Base-by-base conservation (phyloP, 2,888 invertebrate species). In the Laothoe populi region DNA sequence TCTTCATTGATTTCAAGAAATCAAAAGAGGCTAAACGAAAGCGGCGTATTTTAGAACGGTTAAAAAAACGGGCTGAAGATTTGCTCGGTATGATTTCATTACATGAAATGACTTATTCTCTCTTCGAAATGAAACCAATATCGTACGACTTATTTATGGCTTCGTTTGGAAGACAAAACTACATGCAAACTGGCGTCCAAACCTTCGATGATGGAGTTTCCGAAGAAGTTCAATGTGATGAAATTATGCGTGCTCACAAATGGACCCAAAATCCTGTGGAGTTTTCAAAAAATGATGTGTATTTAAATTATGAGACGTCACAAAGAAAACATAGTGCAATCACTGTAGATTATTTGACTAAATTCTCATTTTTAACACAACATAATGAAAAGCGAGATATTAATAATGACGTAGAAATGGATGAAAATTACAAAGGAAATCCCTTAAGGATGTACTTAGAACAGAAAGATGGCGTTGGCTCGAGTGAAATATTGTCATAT, bases 81-180 rank as follows among this genome's bases (percentile, higher is more conserved):
- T 78, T 93, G 19, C 74, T 91, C 0, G 82, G 79, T 65, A 87
- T 93, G 74, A 88, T 93, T 66, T 87, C 87, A 63, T 70, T 93
- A 7, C 92, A 93, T 35, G 87, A 90, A 81, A 90, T 93, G 82
- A 81, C 87, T 0, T 92, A 87, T 64, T 78, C 75, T 0, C 71
- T 93, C 1, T 92, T 86, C 46, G 92, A 93, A 84, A 90, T 93
- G 88, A 84, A 89, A 72, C 92, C 93, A 0, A 89, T 93, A 67
- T 86, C 92, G 0, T 93, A 93, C 64, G 92, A 93, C 60, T 72
- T 89, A 58, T 93, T 83, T 24, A 93, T 92, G 88, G 82, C 86
- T 70, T 90, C 88, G 66, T 92, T 87, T 65, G 92, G 92, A 0
- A 74, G 88, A 59, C 78, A 81, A 0, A 91, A 93, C 72, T 88